Percentiles rank a stretch among this genome's conserved stretches.
Evolutionary conservation across 2,888 invertebrate species (phyloP).

Genomic region (Pterostichus madidus): DNA sequence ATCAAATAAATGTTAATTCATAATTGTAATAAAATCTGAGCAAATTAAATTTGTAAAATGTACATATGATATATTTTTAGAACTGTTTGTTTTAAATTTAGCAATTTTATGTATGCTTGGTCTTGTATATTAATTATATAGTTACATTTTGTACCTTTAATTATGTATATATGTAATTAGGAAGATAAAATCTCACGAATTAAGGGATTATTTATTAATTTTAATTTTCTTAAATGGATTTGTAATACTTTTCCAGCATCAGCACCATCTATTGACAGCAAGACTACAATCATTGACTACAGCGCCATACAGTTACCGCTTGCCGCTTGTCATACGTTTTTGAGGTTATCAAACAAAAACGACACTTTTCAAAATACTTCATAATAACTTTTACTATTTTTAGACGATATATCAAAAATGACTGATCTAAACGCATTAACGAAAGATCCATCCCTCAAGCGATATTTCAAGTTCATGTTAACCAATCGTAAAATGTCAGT

Average conservation of each 20-base stretch:
- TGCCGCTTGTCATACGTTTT: not conserved
- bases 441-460: slow-evolving; percentile 55
- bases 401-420: not conserved
- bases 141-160: slow-evolving; percentile 42
- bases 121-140: slow-evolving; percentile 43
- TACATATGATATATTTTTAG: slow-evolving; percentile 45
- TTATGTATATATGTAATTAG: slow-evolving; percentile 56
- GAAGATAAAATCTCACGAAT: slow-evolving; percentile 50
- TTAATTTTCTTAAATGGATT: not conserved
- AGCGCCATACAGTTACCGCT: not conserved
- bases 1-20: slow-evolving; percentile 29
- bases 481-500: slow-evolving; percentile 56
- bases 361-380: too few relatives aligned
- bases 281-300: not conserved
- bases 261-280: not conserved
- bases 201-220: slow-evolving; percentile 21
- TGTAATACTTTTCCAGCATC: not conserved
- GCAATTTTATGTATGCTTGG: slow-evolving; percentile 48
- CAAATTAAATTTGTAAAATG: slow-evolving; percentile 49
- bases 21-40: slow-evolving; percentile 37
- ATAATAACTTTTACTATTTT: not conserved
- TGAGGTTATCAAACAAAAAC: not conserved
- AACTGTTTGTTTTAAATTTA: slow-evolving; percentile 36
- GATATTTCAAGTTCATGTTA: slow-evolving; percentile 60
- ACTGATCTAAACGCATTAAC: not conserved